These are phyloP conservation scores for Troglohyphantes excavatus DNA, from an alignment of 2,888 invertebrate genomes.

Conservation along the genomic window DNA sequence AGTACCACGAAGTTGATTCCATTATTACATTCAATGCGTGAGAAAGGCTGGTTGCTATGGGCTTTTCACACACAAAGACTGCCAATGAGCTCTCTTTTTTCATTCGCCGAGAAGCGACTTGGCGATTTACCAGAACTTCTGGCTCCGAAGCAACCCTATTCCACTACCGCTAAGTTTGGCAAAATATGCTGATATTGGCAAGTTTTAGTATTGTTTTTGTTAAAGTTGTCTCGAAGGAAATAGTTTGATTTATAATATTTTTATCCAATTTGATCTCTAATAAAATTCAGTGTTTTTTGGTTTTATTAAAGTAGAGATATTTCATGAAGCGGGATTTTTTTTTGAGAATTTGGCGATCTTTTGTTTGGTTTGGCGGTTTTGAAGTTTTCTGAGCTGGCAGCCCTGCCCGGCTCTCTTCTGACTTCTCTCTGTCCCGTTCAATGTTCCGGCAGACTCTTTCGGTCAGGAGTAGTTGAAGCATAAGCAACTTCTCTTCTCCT, in stretches of 20 bases:
- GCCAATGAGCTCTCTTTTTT: background rate
- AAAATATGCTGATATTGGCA: too few relatives aligned
- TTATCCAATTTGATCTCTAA: too few relatives aligned
- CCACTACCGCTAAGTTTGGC: too few relatives aligned
- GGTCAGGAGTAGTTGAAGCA: conserved; percentile 46
- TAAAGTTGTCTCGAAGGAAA: too few relatives aligned
- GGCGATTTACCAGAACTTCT: conserved; percentile 11
- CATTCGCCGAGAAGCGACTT: background rate
- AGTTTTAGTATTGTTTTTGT: too few relatives aligned
- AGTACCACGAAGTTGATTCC: background rate
- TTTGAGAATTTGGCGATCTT: too few relatives aligned
- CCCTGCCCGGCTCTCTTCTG: background rate
- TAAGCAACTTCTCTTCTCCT: conserved; percentile 7
- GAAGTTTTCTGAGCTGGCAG: too few relatives aligned
- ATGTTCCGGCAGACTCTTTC: conserved; percentile 22
- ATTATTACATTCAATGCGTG: background rate
- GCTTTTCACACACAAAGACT: conserved; percentile 24
- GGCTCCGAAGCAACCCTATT: conserved; percentile 14
- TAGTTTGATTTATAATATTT: too few relatives aligned
- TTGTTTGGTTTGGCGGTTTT: too few relatives aligned
- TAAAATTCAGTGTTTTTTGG: too few relatives aligned
- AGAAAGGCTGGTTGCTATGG: conserved; percentile 50
- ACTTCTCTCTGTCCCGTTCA: background rate
- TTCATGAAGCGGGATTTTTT: too few relatives aligned
- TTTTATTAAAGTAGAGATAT: too few relatives aligned